Percentiles rank a stretch among this genome's conserved stretches.
These are phyloP conservation scores for Cheumatopsyche charites DNA, from an alignment of 1,140 invertebrate species.

Conservation along the genomic window DNA sequence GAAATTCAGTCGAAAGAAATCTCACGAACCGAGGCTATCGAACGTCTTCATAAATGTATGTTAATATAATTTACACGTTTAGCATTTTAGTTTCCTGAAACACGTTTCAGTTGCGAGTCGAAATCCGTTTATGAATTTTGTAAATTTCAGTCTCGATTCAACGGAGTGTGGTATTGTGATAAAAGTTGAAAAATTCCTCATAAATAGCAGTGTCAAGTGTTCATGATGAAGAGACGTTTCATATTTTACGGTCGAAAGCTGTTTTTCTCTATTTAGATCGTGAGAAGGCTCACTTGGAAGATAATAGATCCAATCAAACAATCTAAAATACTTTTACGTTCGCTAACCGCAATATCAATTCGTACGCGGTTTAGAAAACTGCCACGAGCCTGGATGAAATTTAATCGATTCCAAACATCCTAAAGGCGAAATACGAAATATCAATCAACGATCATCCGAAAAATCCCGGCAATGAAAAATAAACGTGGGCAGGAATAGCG, in stretches of 20 bases:
- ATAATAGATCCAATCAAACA: conserved; percentile 29
- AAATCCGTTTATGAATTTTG: no score
- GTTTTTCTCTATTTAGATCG: conserved; percentile 26
- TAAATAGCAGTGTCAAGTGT: not conserved
- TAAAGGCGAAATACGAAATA: not conserved
- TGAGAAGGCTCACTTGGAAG: conserved; percentile 17
- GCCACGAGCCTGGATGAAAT: not conserved
- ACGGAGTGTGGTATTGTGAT: no score
- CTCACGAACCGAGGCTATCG: no score
- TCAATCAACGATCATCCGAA: not conserved
- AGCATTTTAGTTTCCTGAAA: conserved; percentile 1
- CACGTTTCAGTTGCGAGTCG: not conserved
- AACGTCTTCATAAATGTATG: not conserved
- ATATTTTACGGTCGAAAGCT: conserved; percentile 24
- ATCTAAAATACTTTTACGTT: conserved; percentile 2
- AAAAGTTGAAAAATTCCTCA: no score
- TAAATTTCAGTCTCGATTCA: no score
- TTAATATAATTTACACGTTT: conserved; percentile 19
- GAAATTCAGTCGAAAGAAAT: no score
- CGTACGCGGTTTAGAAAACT: conserved; percentile 11
- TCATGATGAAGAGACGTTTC: conserved; percentile 5
- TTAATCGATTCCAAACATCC: no score
- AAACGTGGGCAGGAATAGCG: no score
- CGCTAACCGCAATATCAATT: conserved; percentile 25
- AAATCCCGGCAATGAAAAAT: not conserved